Conservation (phyloP, 2,797 vertebrate genomes). For the Hydrophis major region DNA sequence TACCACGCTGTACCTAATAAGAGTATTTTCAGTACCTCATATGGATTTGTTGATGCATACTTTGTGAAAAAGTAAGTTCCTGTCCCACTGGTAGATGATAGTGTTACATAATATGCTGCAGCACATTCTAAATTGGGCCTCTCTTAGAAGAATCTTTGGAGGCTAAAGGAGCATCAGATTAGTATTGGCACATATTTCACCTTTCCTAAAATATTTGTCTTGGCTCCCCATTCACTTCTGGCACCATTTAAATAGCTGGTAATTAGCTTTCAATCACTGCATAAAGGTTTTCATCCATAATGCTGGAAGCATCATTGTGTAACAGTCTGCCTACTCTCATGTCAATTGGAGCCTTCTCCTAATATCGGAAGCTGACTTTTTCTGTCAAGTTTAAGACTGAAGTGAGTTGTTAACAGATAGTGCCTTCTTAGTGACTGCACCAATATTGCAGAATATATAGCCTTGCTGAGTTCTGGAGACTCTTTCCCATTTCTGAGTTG, state of each 20-base stretch:
- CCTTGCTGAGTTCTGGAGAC: neutral
- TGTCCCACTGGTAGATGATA: neutral
- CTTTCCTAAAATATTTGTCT: neutral
- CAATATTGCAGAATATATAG: neutral
- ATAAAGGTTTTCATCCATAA: neutral
- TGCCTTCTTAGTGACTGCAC: neutral
- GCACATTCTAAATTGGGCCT: neutral
- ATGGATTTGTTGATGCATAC: neutral
- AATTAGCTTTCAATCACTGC: neutral
- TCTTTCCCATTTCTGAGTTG: neutral
- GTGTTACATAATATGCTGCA: neutral
- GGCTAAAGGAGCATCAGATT: neutral
- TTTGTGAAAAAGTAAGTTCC: neutral
- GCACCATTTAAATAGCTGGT: neutral
- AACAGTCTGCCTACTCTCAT: neutral
- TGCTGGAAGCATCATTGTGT: neutral
- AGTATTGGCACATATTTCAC: neutral
- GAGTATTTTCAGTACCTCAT: neutral
- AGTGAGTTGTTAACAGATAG: neutral
- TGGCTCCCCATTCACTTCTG: neutral
- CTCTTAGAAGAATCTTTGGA: neutral
- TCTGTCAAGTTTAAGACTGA: neutral
- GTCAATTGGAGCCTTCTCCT: neutral
- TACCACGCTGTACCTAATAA: neutral
- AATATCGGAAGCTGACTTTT: neutral